Evolutionary conservation across 2,797 vertebrate species (phyloP).

Genomic region (Tachyglossus aculeatus): DNA sequence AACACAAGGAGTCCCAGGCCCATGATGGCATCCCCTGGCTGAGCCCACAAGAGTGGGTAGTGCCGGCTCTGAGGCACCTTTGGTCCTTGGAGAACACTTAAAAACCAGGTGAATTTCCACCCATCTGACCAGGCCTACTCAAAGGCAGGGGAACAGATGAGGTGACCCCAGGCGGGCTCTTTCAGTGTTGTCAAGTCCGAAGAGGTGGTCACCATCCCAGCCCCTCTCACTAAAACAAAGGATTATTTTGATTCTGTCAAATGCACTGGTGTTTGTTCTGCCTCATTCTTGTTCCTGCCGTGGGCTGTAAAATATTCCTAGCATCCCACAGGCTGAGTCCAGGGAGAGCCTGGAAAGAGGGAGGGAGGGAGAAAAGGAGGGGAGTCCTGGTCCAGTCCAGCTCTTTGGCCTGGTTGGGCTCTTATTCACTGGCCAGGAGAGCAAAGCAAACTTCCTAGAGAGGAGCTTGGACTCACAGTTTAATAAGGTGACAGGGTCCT

Average conservation of each 20-base stretch:
- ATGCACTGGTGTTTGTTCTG: constrained; percentile 41
- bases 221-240: constrained; percentile 41
- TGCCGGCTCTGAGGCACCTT: no score
- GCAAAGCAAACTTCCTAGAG: no score
- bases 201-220: constrained; percentile 18
- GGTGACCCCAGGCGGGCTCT: neutral
- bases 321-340: constrained; percentile 31
- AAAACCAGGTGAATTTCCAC: no score
- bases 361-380: no score
- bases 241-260: constrained; percentile 40
- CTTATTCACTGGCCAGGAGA: no score
- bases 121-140: no score
- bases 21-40: no score
- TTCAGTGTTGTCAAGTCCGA: constrained; percentile 46
- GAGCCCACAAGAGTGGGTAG: no score
- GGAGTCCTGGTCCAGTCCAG: neutral
- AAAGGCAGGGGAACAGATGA: neutral
- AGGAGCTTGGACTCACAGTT: no score
- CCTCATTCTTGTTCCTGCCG: constrained; percentile 29
- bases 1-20: no score
- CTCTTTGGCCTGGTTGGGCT: neutral
- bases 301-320: constrained; percentile 48
- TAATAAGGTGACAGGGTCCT: no score
- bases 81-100: no score
- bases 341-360: neutral